Evolutionary conservation across 2,113 vertebrate species (phyloP).

Genomic region (Prunella fulvescens): DNA sequence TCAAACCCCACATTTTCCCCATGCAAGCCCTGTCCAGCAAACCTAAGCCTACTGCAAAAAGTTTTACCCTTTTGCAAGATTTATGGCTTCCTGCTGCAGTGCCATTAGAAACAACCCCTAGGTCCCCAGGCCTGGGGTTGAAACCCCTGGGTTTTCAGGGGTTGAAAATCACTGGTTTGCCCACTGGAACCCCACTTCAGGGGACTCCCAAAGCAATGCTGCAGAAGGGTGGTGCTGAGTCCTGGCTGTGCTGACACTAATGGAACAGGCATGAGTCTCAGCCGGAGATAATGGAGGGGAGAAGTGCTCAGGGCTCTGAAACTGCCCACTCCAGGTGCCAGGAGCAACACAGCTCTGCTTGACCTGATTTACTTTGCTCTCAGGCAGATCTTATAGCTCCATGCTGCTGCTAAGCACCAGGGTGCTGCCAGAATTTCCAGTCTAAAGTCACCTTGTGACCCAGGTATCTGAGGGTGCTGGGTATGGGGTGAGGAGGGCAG

Average conservation of each 20-base stretch:
- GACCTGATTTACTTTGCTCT: background rate
- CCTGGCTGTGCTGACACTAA: background rate
- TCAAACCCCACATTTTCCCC: background rate
- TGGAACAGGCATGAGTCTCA: background rate
- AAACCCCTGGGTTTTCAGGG: background rate
- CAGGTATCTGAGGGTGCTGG: rapidly evolving
- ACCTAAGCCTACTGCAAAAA: background rate
- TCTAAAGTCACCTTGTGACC: background rate
- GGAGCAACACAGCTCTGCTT: background rate
- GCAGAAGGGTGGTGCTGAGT: background rate
- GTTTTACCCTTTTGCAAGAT: background rate
- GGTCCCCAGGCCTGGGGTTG: background rate
- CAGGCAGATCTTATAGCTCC: background rate
- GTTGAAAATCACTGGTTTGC: background rate
- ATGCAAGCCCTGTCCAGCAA: background rate
- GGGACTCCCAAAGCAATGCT: background rate
- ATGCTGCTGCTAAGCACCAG: background rate
- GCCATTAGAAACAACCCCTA: background rate
- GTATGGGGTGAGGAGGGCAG: background rate
- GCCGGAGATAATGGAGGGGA: background rate
- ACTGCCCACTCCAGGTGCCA: background rate
- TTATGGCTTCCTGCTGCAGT: background rate
- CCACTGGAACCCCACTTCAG: no score
- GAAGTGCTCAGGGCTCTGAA: background rate
- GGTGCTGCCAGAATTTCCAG: background rate